Evolutionary conservation across 2,113 vertebrate species (phyloP).

Genomic region (Marmota monax): DNA sequence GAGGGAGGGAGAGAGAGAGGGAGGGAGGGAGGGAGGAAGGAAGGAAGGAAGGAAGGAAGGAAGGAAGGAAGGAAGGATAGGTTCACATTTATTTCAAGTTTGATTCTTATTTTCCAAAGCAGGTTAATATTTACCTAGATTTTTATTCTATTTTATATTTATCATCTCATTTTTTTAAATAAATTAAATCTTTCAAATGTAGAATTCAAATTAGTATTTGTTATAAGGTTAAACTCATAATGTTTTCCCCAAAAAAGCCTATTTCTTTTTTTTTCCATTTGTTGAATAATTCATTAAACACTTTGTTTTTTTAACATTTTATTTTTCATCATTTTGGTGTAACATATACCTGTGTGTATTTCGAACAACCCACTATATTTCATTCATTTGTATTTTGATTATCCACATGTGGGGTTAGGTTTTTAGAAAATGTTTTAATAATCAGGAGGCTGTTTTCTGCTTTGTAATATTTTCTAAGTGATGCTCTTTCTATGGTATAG

Average conservation of each 20-base stretch:
- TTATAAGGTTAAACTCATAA: background rate
- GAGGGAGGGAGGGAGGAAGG: too few species aligned
- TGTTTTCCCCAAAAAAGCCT: background rate
- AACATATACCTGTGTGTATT: background rate
- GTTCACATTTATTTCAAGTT: background rate
- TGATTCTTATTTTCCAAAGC: background rate
- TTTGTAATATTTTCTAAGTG: background rate
- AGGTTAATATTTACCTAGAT: conserved; percentile 10
- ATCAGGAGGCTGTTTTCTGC: background rate
- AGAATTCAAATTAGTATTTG: conserved; percentile 43
- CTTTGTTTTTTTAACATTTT: background rate
- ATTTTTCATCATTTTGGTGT: background rate
- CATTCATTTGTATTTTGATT: conserved; percentile 32
- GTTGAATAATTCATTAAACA: background rate
- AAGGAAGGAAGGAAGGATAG: too few species aligned
- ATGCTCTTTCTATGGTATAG: background rate
- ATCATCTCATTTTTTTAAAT: background rate
- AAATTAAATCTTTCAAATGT: background rate
- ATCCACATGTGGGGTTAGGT: background rate
- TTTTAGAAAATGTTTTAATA: conserved; percentile 13
- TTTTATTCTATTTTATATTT: background rate
- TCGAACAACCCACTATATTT: background rate
- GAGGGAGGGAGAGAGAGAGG: too few species aligned
- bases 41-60: too few species aligned
- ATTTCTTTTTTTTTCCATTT: background rate